Percentiles rank a stretch among this genome's conserved stretches.
These are phyloP conservation scores for Etheostoma spectabile DNA, from an alignment of 2,113 vertebrate species.

Conservation along the genomic window DNA sequence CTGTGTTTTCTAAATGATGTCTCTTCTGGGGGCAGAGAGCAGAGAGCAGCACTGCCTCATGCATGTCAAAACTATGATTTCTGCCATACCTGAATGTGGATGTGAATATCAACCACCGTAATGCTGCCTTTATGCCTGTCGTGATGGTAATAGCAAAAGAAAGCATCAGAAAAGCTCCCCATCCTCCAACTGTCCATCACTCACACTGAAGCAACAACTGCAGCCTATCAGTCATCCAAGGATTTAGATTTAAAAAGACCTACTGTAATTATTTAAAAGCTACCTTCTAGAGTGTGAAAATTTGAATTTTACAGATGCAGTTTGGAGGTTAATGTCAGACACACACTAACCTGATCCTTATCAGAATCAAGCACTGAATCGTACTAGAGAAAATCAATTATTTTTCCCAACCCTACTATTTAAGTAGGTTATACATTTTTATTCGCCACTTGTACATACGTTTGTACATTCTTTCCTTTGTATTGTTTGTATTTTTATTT, in stretches of 20 bases:
- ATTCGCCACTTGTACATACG: too few relatives aligned
- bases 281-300: neutral
- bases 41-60: neutral
- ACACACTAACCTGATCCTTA: neutral
- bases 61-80: conserved; percentile 31
- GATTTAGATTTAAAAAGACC: conserved; percentile 2
- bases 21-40: conserved; percentile 3
- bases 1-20: conserved; percentile 21
- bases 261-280: neutral
- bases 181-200: neutral
- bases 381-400: too few relatives aligned
- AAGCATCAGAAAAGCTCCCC: neutral
- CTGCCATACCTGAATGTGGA: neutral
- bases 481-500: too few relatives aligned
- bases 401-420: too few relatives aligned
- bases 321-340: neutral
- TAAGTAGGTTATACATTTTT: too few relatives aligned
- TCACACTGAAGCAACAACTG: neutral
- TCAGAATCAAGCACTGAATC: too few relatives aligned
- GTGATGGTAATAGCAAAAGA: neutral
- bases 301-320: neutral
- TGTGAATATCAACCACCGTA: conserved; percentile 9
- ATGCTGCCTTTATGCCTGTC: neutral
- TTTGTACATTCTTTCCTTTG: too few relatives aligned
- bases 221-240: conserved; percentile 40